Conservation (phyloP, 2,888 invertebrate genomes). For the Herminia tarsipennalis region DNA sequence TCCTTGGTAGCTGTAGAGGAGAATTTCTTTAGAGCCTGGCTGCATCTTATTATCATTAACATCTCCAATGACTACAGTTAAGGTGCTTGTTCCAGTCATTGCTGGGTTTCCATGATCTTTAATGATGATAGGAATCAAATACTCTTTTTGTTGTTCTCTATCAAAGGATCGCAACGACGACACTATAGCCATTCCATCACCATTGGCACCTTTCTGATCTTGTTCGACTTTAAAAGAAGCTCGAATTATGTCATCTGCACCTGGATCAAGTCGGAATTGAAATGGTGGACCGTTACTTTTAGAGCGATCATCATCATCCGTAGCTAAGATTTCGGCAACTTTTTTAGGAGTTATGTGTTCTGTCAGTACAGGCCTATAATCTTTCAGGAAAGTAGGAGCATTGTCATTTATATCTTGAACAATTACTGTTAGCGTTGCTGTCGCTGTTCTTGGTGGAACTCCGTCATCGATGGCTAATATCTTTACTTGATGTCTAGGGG, state of each 20-base stretch:
- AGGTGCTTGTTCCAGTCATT: slow-evolving; percentile 97
- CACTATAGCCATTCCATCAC: slow-evolving; percentile 99
- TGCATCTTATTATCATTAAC: slow-evolving; percentile 99
- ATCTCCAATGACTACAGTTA: slow-evolving; percentile 98
- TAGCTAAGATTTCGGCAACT: slow-evolving; percentile 96
- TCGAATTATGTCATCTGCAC: slow-evolving; percentile 96
- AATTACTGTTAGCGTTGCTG: slow-evolving; percentile 96
- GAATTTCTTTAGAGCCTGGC: slow-evolving; percentile 98
- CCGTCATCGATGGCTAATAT: slow-evolving; percentile 98
- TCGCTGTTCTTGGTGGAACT: slow-evolving; percentile 96
- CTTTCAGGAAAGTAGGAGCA: slow-evolving; percentile 96
- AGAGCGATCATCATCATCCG: slow-evolving; percentile 96
- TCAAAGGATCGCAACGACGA: slow-evolving; percentile 97
- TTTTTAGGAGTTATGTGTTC: slow-evolving; percentile 97
- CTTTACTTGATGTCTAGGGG: slow-evolving; percentile 97
- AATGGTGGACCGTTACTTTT: slow-evolving; percentile 99
- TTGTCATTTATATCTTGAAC: slow-evolving; percentile 98
- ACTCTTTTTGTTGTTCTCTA: slow-evolving; percentile 98
- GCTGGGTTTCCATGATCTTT: slow-evolving; percentile 98
- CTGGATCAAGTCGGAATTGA: slow-evolving; percentile 96
- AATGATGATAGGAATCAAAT: slow-evolving; percentile 98
- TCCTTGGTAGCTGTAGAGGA: slow-evolving; percentile 98
- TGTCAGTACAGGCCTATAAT: slow-evolving; percentile 96
- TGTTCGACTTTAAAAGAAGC: slow-evolving; percentile 98
- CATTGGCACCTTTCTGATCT: slow-evolving; percentile 98